A percentile compares a stretch with the other conserved stretches of the same genome.
Evolutionary conservation across 2,888 invertebrate species (phyloP).

Genomic region (Cosmia trapezina): DNA sequence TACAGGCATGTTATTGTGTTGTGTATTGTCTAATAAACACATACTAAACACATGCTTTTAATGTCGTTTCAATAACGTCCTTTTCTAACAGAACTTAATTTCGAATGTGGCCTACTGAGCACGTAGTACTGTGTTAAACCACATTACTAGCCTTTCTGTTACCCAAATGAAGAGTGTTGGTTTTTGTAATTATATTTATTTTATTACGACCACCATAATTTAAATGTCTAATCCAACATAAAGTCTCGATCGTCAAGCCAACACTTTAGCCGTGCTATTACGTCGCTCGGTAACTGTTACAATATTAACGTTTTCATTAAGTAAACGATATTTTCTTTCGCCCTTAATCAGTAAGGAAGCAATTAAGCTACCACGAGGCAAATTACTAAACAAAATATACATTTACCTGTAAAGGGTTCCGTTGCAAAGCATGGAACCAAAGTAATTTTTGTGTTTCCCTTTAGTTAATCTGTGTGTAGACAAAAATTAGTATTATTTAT

Average conservation of each 20-base stretch:
- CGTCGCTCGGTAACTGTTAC: conserved; percentile 3
- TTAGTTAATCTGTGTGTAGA: not conserved
- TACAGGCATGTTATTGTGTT: too few species aligned
- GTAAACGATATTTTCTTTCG: conserved; percentile 41
- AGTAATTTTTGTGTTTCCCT: not conserved
- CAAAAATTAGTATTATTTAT: not conserved
- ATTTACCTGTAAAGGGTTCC: conserved; percentile 19
- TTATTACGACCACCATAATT: not conserved
- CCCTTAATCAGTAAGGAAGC: conserved; percentile 39
- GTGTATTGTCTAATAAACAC: not conserved
- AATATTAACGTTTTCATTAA: conserved; percentile 34
- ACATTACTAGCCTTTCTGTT: not conserved
- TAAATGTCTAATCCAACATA: not conserved
- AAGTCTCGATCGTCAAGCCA: conserved; percentile 1
- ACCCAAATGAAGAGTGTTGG: not conserved
- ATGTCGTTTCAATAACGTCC: not conserved
- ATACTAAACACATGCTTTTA: not conserved
- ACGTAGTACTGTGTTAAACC: not conserved
- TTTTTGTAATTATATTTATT: conserved; percentile 7
- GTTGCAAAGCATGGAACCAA: not conserved
- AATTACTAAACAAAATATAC: conserved; percentile 23
- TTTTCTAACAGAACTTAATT: not conserved
- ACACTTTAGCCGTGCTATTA: conserved; percentile 20
- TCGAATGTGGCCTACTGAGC: not conserved
- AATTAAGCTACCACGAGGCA: conserved; percentile 34